A percentile compares a stretch with the other conserved stretches of the same genome.
phyloP scores from a whole-genome alignment of 2,113 vertebrate species.

The Lichenostomus cassidix region DNA sequence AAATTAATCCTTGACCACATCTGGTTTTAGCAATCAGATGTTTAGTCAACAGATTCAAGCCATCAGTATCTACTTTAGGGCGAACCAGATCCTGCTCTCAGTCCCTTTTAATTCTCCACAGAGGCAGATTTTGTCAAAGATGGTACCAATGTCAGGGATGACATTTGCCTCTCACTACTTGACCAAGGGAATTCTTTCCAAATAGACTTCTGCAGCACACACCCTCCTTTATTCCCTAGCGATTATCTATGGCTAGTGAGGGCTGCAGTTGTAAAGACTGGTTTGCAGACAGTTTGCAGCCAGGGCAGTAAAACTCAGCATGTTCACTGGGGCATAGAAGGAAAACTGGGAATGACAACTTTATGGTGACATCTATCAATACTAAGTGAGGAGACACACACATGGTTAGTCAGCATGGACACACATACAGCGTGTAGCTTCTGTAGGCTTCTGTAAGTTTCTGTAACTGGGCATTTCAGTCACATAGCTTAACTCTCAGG shows the following conservation, averaged over 20 bases:
- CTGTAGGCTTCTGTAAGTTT: background rate
- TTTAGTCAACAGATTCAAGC: background rate
- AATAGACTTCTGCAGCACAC: background rate
- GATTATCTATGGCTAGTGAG: background rate
- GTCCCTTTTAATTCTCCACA: background rate
- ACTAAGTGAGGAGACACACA: background rate
- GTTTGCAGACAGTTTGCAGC: background rate
- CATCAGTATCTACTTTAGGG: background rate
- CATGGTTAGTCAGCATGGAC: background rate
- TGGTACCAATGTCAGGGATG: background rate
- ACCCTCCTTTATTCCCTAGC: background rate
- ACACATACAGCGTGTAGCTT: background rate
- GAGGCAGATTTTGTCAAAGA: background rate
- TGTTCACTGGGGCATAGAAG: background rate
- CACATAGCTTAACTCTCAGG: background rate
- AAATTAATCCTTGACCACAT: background rate
- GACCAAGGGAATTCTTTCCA: background rate
- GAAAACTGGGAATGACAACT: background rate
- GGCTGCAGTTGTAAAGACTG: background rate
- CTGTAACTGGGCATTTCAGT: background rate
- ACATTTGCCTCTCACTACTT: background rate
- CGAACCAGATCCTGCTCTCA: background rate
- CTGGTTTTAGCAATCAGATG: background rate
- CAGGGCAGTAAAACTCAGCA: background rate
- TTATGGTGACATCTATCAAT: background rate